Conservation (phyloP, 2,888 invertebrate species). For the Cosmopolites sordidus region DNA sequence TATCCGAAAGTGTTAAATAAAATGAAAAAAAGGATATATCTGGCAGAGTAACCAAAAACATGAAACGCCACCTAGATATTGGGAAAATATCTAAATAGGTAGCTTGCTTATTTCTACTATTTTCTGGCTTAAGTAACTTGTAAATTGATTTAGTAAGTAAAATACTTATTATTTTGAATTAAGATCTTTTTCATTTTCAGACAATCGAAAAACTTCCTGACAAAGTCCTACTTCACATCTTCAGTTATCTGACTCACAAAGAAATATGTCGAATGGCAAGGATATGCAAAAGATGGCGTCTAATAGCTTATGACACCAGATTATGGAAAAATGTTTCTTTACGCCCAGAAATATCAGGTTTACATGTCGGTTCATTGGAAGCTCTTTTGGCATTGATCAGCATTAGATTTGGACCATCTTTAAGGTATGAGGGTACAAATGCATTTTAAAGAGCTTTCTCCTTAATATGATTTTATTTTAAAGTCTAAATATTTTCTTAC, state of each 20-base stretch:
- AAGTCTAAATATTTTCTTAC: too few relatives aligned
- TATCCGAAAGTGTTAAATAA: too few relatives aligned
- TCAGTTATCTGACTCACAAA: slow-evolving; percentile 88
- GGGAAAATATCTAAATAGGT: too few relatives aligned
- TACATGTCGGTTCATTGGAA: slow-evolving; percentile 86
- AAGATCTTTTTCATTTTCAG: slow-evolving; percentile 55
- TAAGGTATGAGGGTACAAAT: slow-evolving; percentile 59
- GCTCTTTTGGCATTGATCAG: slow-evolving; percentile 83
- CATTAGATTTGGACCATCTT: slow-evolving; percentile 52
- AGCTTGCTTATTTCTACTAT: too few relatives aligned
- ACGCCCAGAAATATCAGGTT: slow-evolving; percentile 92
- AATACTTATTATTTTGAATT: too few relatives aligned
- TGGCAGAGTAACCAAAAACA: too few relatives aligned
- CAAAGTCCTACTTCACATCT: slow-evolving; percentile 90
- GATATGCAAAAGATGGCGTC: slow-evolving; percentile 94
- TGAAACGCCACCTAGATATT: too few relatives aligned
- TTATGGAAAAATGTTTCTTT: slow-evolving; percentile 96
- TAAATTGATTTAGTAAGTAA: too few relatives aligned
- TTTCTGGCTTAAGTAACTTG: too few relatives aligned
- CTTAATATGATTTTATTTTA: too few relatives aligned
- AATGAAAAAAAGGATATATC: too few relatives aligned
- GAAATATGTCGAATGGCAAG: slow-evolving; percentile 92
- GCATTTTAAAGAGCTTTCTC: too few relatives aligned
- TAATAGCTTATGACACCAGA: slow-evolving; percentile 90
- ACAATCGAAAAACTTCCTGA: slow-evolving; percentile 96